phyloP scores from a whole-genome alignment of 2,113 vertebrate genomes.

The Podocnemis expansa region DNA sequence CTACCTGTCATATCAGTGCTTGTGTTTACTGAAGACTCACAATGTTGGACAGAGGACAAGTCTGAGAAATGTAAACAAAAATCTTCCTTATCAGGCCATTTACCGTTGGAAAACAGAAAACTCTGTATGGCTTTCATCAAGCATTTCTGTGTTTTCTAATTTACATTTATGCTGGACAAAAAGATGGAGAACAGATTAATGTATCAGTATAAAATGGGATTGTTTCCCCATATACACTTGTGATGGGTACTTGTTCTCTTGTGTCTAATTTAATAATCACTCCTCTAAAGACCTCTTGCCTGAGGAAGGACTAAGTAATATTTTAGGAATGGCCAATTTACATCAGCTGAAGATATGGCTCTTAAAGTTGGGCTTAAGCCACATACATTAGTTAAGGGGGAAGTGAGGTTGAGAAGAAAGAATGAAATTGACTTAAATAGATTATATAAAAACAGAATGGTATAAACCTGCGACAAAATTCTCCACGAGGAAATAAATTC shows the following conservation, averaged over 20 bases:
- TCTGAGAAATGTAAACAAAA: conserved; percentile 53
- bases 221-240: neutral
- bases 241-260: neutral
- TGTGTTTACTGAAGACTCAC: neutral
- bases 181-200: neutral
- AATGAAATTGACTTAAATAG: neutral
- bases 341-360: neutral
- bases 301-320: neutral
- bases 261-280: neutral
- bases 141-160: neutral
- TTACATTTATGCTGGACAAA: neutral
- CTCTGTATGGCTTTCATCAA: neutral
- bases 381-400: neutral
- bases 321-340: neutral
- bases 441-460: neutral
- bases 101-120: conserved; percentile 47
- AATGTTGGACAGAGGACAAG: conserved; percentile 20
- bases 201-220: neutral
- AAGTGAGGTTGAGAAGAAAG: neutral
- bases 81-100: conserved; percentile 33
- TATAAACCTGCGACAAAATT: neutral
- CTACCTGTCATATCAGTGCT: neutral
- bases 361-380: neutral
- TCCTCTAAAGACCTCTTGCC: neutral
- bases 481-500: neutral